Base-by-base conservation (phyloP, 1,140 invertebrate genomes). In the Hyles euphorbiae region DNA sequence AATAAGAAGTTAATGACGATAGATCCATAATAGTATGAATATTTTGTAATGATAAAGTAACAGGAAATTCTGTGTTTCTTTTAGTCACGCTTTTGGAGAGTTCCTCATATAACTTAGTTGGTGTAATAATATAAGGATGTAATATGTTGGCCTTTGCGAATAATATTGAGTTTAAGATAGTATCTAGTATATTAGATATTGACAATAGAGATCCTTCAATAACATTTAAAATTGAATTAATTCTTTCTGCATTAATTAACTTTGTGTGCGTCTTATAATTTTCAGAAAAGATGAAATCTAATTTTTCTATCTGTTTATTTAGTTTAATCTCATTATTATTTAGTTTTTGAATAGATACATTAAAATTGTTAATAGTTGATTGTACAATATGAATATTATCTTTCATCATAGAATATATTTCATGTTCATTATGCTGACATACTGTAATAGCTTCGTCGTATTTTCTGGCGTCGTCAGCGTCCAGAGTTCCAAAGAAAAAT, bases 111-210 rank as follows among this genome's bases (percentile, higher is more conserved):
- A 70, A 36, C 54, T 46, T 61, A 40, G 51, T 8, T 1, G 64
- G 65, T 43, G 44, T 71, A 49, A 71, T 60, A 34, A 71, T 59
- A 48, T 40, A 53, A 61, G 63, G 63, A 56, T 72, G 66, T 56
- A 72, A 11, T 11, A 64, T 47, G 62, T 64, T 72, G 4, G 65
- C 40, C 34, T 59, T 68, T 53, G 59, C 58, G 55, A 64, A 64
- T 60, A 68, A 55, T 34, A 64, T 64, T 61, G 62, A 48, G 12
- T 56, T 64, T 60, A 58, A 32, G 3, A 47, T 62, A 51, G 63
- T 56, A 49, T 68, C 67, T 55, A 68, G 36, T 34, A 62, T 12
- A 55, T 58, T 62, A 54, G 64, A 66, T 34, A 66, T 56, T 1
- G 56, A 5, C 8, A 68, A 33, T 57, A 65, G 53, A 8, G 67